These are phyloP conservation scores for Sebastes itinus DNA, from an alignment of 2,797 vertebrate genomes.

Conservation along the genomic window DNA sequence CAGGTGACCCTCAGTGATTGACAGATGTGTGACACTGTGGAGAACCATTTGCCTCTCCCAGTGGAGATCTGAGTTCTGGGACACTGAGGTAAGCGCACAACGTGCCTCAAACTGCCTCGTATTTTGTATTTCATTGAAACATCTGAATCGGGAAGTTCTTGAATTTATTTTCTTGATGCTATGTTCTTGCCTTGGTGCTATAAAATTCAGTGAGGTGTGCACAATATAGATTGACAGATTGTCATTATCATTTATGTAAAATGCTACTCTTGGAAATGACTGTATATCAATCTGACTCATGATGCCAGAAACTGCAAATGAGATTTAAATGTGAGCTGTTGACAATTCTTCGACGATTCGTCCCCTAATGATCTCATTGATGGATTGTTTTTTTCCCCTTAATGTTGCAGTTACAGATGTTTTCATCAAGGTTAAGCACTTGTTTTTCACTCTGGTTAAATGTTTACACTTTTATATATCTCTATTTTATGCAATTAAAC, in stretches of 20 bases:
- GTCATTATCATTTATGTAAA: background rate
- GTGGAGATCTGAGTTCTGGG: constrained; percentile 88
- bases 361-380: background rate
- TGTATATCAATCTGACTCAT: background rate
- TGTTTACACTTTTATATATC: background rate
- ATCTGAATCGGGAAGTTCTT: background rate
- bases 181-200: background rate
- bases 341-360: background rate
- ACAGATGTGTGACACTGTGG: constrained; percentile 89
- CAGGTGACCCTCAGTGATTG: constrained; percentile 80
- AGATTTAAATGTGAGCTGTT: background rate
- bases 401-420: background rate
- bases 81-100: constrained; percentile 83
- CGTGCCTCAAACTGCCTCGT: background rate
- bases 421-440: background rate
- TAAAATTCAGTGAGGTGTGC: background rate
- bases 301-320: background rate
- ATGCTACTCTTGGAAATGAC: background rate
- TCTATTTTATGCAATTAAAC: background rate
- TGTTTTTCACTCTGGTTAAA: background rate
- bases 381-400: background rate
- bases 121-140: background rate
- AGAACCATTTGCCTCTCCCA: constrained; percentile 82
- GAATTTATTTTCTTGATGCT: background rate
- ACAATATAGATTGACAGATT: background rate